phyloP scores from a whole-genome alignment of 2,888 invertebrate genomes.

The Plebejus argus region DNA sequence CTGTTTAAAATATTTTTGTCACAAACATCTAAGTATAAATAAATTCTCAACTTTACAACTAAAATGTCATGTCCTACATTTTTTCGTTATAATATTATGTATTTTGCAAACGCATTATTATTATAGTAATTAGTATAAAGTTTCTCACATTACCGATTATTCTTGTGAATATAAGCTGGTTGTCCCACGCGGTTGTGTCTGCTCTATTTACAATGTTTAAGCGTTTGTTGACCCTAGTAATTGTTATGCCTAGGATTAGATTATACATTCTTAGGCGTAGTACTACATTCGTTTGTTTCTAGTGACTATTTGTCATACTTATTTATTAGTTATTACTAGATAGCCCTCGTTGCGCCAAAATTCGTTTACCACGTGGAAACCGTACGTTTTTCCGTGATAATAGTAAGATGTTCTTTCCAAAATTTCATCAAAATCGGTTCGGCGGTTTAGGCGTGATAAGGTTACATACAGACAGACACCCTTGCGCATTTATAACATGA shows the following conservation, averaged over 20 bases:
- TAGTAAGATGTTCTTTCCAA: too few relatives aligned
- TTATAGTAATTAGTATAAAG: not conserved
- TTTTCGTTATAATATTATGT: not conserved
- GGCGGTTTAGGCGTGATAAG: too few relatives aligned
- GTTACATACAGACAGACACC: too few relatives aligned
- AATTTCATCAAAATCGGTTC: too few relatives aligned
- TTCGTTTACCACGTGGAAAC: too few relatives aligned
- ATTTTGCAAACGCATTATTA: not conserved
- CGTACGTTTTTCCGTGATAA: too few relatives aligned
- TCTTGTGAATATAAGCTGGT: not conserved
- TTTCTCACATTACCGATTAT: slow-evolving; percentile 8
- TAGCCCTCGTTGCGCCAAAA: too few relatives aligned
- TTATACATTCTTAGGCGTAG: not conserved
- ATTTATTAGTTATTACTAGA: not conserved
- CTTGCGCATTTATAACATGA: too few relatives aligned
- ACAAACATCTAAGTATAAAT: too few relatives aligned
- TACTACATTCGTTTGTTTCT: not conserved
- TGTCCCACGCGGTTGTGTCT: slow-evolving; percentile 14
- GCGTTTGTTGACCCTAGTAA: not conserved
- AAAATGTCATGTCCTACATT: not conserved
- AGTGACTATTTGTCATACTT: not conserved
- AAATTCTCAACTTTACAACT: not conserved
- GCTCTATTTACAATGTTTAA: slow-evolving; percentile 20
- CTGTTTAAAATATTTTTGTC: too few relatives aligned
- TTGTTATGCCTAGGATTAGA: slow-evolving; percentile 5